Evolutionary conservation across 1,140 invertebrate species (phyloP).

Genomic region (Macrocentrus cingulum): DNA sequence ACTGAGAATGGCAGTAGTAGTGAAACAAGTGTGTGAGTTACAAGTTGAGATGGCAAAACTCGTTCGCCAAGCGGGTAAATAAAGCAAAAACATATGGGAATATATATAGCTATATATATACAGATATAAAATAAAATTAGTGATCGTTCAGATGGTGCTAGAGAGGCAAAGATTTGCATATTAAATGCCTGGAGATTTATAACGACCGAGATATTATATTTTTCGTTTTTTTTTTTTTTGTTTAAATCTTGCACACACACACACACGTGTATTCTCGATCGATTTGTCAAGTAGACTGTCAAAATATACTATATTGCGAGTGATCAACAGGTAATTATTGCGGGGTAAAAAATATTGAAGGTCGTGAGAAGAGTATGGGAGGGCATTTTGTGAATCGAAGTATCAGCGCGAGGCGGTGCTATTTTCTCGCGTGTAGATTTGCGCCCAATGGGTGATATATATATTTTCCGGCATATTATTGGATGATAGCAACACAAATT

Average conservation of each 20-base stretch:
- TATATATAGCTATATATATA: constrained; percentile 11
- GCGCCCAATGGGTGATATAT: too few species aligned
- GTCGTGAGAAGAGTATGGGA: too few species aligned
- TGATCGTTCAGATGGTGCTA: constrained; percentile 17
- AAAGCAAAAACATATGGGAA: constrained; percentile 24
- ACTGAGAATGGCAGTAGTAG: too few species aligned
- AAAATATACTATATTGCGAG: too few species aligned
- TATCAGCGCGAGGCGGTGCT: too few species aligned
- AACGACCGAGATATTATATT: constrained; percentile 18
- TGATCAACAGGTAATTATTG: too few species aligned
- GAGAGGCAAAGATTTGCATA: constrained; percentile 52
- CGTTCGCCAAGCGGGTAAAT: constrained; percentile 33
- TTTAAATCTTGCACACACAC: background rate
- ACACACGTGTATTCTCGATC: background rate
- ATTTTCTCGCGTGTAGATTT: too few species aligned
- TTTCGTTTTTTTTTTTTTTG: background rate
- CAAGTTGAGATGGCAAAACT: constrained; percentile 45
- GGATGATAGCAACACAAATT: constrained; percentile 41
- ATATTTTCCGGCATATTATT: background rate
- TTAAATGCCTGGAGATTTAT: constrained; percentile 60
- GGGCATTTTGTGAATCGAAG: too few species aligned
- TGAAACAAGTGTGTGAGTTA: constrained; percentile 38
- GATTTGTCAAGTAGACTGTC: too few species aligned
- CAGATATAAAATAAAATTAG: constrained; percentile 17
- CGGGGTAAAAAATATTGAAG: too few species aligned